Conservation (phyloP, 2,113 vertebrate genomes). For the Oncorhynchus tshawytscha region DNA sequence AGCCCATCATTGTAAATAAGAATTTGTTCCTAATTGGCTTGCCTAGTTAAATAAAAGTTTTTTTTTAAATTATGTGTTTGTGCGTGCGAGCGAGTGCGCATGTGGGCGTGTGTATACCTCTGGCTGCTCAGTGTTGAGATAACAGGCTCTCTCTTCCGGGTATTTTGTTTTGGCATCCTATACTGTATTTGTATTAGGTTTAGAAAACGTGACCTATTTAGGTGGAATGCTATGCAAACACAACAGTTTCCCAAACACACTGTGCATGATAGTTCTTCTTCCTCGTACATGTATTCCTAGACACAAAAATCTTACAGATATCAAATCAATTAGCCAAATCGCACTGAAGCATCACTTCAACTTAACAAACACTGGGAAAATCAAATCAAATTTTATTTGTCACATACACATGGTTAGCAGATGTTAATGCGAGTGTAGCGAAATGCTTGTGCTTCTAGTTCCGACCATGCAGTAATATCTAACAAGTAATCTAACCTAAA, state of each 20-base stretch:
- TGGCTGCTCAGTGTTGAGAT: background rate
- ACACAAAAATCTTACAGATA: background rate
- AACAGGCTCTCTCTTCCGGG: background rate
- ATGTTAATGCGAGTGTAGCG: no score
- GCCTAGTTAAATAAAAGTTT: no score
- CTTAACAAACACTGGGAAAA: background rate
- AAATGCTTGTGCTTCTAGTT: no score
- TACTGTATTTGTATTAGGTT: conserved; percentile 4
- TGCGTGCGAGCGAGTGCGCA: background rate
- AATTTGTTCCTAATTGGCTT: no score
- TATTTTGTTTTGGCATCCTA: background rate
- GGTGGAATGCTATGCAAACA: background rate
- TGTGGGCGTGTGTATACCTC: background rate
- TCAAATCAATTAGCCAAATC: no score
- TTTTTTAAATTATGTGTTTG: no score
- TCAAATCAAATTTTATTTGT: no score
- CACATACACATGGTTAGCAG: no score
- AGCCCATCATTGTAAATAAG: no score
- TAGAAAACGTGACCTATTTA: conserved; percentile 10
- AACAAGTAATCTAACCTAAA: no score
- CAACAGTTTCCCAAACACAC: background rate
- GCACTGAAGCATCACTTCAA: background rate
- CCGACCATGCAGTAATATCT: no score
- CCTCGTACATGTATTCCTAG: background rate
- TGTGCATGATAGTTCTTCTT: background rate